Conservation (phyloP, 2,797 vertebrate genomes). For the Fringilla coelebs region DNA sequence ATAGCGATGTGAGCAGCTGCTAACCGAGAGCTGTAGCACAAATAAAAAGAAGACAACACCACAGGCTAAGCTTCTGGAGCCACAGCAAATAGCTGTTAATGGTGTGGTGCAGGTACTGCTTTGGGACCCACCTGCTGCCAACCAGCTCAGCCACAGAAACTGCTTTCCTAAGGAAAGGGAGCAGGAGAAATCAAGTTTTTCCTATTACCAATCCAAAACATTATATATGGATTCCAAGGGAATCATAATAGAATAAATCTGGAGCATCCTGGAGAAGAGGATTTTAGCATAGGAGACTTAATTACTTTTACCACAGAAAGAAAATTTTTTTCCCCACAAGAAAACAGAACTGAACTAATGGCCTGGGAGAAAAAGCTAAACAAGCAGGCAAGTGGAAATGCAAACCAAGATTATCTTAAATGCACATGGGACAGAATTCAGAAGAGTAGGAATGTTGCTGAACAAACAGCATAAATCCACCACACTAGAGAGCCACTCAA, state of each 20-base stretch:
- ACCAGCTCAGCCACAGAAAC: background rate
- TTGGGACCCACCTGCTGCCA: background rate
- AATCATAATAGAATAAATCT: background rate
- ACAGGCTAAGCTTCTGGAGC: background rate
- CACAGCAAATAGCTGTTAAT: background rate
- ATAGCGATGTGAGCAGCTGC: background rate
- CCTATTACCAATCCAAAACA: background rate
- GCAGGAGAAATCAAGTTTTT: background rate
- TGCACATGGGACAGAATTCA: background rate
- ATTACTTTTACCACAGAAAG: background rate
- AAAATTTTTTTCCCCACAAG: background rate
- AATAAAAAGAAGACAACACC: background rate
- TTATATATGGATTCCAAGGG: background rate
- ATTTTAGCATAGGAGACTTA: background rate
- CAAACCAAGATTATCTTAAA: constrained; percentile 38
- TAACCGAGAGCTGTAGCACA: background rate
- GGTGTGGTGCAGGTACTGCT: background rate
- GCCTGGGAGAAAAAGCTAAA: constrained; percentile 7
- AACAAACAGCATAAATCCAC: constrained; percentile 46
- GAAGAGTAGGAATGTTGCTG: background rate
- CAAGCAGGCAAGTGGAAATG: background rate
- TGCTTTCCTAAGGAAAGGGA: background rate
- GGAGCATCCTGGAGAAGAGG: background rate
- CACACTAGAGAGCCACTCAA: background rate
- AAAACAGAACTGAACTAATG: background rate